Evolutionary conservation across 92 coral and sea anemone species (phyloP), one percentile per base, ranked within the genome.

Genomic region (Nematostella vectensis): DNA sequence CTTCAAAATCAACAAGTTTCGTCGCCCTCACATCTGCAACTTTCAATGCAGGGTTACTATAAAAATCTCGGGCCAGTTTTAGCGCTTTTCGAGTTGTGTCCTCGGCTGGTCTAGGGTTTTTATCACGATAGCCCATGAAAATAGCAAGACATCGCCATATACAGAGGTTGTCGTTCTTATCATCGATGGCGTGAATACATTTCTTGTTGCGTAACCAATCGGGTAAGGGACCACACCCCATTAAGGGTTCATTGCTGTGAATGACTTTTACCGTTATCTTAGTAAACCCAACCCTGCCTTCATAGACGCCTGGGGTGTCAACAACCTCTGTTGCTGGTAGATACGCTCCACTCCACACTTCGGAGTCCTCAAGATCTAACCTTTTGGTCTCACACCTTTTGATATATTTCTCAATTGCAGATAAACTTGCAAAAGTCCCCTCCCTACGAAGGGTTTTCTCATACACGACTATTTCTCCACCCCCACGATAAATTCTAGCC

Each of bases 331-430:
- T 48, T 45, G 68, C 29, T 1, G 68, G 68, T 19, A 62, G 48
- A 31, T 62, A 62, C 28, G 68, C 68, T 0, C 45, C 50, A 29
- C 57, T 48, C 68, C 68, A 62, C 47, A 29, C 54, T 59, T 59
- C 54, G 1, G 37, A 23, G 17, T 59, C 4, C 38, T 42, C 54
- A 2, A 59, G 17, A 25, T 59, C 54, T 0, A 59, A 26, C 38
- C 65, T 23, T 25, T 13, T 42, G 0, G 21, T 6, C 54, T 62
- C 68, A 24, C 58, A 62, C 29, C 48, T 25, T 29, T 62, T 18
- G 56, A 62, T 49, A 29, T 29, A 49, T 0, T 0, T 31, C 68
- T 62, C 48, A 0, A 62, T 48, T 29, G 0, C 19, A 29, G 58
- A 29, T 49, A 62, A 29, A 8, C 58, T 48, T 48, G 58, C 31